phyloP scores from a whole-genome alignment of 2,113 vertebrate genomes.

The Emydura subglobosa region DNA sequence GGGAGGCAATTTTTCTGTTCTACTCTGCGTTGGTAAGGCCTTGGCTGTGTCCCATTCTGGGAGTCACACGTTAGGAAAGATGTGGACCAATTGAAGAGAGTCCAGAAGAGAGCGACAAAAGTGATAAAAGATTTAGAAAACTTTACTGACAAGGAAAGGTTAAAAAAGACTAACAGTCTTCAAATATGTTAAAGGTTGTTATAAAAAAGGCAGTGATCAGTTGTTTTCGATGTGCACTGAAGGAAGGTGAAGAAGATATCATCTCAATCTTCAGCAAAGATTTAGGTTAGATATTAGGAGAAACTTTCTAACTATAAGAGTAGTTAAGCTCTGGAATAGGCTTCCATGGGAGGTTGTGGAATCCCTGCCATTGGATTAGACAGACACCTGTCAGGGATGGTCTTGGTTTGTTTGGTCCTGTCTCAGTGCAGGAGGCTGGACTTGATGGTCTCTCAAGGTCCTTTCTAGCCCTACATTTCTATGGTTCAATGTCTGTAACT shows the following conservation, averaged over 20 bases:
- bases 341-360: neutral
- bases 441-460: neutral
- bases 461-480: neutral
- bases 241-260: neutral
- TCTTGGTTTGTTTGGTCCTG: neutral
- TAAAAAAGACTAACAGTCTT: neutral
- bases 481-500: neutral
- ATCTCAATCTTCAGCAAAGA: neutral
- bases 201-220: neutral
- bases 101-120: neutral
- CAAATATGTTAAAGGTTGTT: neutral
- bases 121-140: neutral
- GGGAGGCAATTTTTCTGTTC: neutral
- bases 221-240: neutral
- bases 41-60: neutral
- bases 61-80: neutral
- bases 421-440: neutral
- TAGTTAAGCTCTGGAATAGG: neutral
- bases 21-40: neutral
- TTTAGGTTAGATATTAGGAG: neutral
- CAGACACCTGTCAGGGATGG: neutral
- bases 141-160: neutral
- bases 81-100: neutral
- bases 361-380: neutral
- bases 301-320: neutral